Evolutionary conservation across 2,888 invertebrate genomes (phyloP), one percentile per base, ranked within the genome.

Genomic region (Hoplodrina ambigua): DNA sequence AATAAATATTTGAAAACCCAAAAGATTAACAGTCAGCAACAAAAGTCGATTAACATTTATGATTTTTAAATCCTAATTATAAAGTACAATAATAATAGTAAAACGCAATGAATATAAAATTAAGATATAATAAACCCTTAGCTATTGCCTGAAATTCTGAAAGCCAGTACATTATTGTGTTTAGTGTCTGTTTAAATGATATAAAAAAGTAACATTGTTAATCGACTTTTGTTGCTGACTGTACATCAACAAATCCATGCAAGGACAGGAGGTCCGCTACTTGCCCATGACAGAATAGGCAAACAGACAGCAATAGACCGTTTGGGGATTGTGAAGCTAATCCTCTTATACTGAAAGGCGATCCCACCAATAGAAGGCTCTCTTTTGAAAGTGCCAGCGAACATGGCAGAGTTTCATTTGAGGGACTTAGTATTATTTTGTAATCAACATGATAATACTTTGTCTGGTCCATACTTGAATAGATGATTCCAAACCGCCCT

Each of bases 301-400:
- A 44, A 44, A 54, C 44, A 46, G 11, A 0, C n/a, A 46, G 46
- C 44, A 15, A 57, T 37, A 56, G 25, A 44, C 69, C 30, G 30
- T 17, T 41, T 30, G 25, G 13, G 44, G 44, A 37, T 37, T 15
- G 19, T 13, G 11, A 15, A 58, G 19, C 11, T 58, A 58, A 69
- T 54, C 70, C 54, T 49, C 57, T 49, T 44, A 25, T 7, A 69
- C n/a, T 41, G 41, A 20, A 69, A 56, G 8, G 20, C 30, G 10
- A 69, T 57, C n/a, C 49, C 25, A 46, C 20, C 46, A 13, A 52
- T 54, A 4, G 30, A 44, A 46, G 10, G n/a, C 37, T 58, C 11
- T 25, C 13, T 33, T 53, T n/a, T 30, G 25, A 50, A 49, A 55
- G 15, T 44, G 20, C 54, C 6, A 20, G 44, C 10, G n/a, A 41